Base-by-base conservation (phyloP, 92 coral and sea anemone genomes). In the Meandrina meandrites region DNA sequence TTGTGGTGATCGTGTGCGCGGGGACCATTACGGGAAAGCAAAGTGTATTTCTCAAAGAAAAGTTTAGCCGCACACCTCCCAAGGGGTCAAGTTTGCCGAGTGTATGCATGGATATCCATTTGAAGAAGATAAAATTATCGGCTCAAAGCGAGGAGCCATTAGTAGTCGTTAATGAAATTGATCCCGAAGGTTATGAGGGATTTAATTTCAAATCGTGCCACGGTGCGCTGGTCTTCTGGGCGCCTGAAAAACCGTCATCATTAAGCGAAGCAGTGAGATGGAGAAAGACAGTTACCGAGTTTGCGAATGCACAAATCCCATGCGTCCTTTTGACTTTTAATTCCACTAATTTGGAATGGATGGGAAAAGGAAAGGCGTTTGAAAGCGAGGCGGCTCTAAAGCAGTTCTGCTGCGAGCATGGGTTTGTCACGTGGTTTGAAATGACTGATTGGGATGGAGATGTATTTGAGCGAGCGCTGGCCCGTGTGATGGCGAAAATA, bases 151-250 rank as follows among this genome's bases (percentile, higher is more conserved):
- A 6, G 58, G n/a, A 48, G 27, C 42, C 66, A 73, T 47, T 31
- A 28, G 18, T 66, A 8, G 22, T 47, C 85, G 15, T 45, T 32
- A 34, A 79, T 56, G 64, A 53, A 56, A 54, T 51, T 22, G 69
- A 81, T 30, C 85, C 64, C 45, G 64, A 81, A 27, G 47, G 45
- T 27, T 81, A 45, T 64, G 76, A 73, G 76, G 77, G 85, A 81
- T 81, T 67, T 22, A 28, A 67, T 68, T 81, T 81, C 62, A 47
- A 48, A 6, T 42, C 85, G 34, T 67, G 12, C 48, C 85, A 81
- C 64, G 85, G 77, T 0, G 62, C 76, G 15, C 42, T 81, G 8
- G 45, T 81, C 5, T 81, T 68, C 30, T 81, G 85, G 85, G 28
- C n/a, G 37, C 85, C 85, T 0, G 77, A 45, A 27, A n/a, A 68